Evolutionary conservation across 2,113 vertebrate genomes (phyloP), one percentile per base, ranked within the genome.

Genomic region (Myocastor coypus): DNA sequence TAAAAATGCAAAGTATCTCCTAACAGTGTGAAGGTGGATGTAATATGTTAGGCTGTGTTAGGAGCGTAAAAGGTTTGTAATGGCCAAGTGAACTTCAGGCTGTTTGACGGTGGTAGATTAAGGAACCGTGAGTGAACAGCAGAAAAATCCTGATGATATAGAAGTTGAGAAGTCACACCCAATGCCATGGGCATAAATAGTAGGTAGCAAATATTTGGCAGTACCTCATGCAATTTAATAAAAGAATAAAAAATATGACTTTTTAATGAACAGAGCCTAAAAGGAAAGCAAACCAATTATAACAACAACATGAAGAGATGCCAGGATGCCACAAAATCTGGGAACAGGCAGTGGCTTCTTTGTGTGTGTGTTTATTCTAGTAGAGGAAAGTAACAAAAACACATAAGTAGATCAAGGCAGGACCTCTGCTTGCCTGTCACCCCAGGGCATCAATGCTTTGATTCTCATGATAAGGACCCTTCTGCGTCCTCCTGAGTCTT

Each of bases 401-500:
- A 68, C 52, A 42, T 37, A 34, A 77, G 26, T 64, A 57, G 30
- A 19, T 8, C 24, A 46, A 78, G 71, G 73, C 83, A 17, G 9
- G 22, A 61, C 81, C 84, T 63, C 68, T 87, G 13, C 40, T 64
- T 66, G 50, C 69, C 71, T 13, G 59, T 61, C 24, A 61, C 50
- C 55, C 64, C 52, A 46, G 77, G 20, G 64, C 3, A 57, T 7
- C 17, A 8, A 26, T 73, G 34, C 55, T 94, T 91, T 92, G 77
- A 96, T 95, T 87, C 64, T 37, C 40, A 14, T 88, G 91, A 86
- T 92, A 87, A 92, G 61, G 37, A n/a, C 50, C 83, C 6, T 37
- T 75, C 87, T 78, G 32, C n/a, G 84, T 94, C 66, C 68, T 93
- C 50, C 78, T n/a, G 46, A 37, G 46, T 28, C 61, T 95, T 85